Percentiles rank a stretch among this genome's conserved stretches.
These are phyloP conservation scores for Redunca redunca DNA, from an alignment of 2,113 vertebrate genomes.

Conservation along the genomic window DNA sequence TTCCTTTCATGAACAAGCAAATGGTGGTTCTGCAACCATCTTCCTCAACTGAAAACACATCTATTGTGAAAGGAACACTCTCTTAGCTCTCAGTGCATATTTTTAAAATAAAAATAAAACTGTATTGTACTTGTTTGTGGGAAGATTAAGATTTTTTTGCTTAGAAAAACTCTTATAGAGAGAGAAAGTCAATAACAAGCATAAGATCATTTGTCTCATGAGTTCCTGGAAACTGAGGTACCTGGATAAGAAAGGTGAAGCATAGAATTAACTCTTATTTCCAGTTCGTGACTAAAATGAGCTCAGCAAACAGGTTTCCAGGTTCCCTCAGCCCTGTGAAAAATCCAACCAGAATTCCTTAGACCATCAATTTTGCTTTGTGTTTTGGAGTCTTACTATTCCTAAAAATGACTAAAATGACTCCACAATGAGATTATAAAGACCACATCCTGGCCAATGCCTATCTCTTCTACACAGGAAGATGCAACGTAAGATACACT, in stretches of 20 bases:
- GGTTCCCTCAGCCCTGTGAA: background rate
- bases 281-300: background rate
- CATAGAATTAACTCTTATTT: background rate
- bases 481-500: background rate
- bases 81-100: slow-evolving; percentile 17
- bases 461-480: background rate
- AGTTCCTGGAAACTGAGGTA: background rate
- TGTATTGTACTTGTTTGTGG: slow-evolving; percentile 25
- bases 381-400: background rate
- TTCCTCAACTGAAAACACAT: background rate
- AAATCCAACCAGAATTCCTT: background rate
- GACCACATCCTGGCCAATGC: background rate
- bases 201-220: background rate
- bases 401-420: background rate
- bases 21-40: slow-evolving; percentile 28
- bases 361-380: background rate
- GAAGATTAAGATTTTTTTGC: slow-evolving; percentile 34
- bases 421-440: background rate
- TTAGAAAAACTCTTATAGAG: slow-evolving; percentile 19
- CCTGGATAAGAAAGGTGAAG: background rate
- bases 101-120: slow-evolving; percentile 49
- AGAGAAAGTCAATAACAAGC: slow-evolving; percentile 26
- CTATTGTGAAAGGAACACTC: slow-evolving; percentile 16
- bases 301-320: background rate
- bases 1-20: slow-evolving; percentile 55